Conservation (phyloP, 2,113 vertebrate genomes). For the Lepidothrix coronata region DNA sequence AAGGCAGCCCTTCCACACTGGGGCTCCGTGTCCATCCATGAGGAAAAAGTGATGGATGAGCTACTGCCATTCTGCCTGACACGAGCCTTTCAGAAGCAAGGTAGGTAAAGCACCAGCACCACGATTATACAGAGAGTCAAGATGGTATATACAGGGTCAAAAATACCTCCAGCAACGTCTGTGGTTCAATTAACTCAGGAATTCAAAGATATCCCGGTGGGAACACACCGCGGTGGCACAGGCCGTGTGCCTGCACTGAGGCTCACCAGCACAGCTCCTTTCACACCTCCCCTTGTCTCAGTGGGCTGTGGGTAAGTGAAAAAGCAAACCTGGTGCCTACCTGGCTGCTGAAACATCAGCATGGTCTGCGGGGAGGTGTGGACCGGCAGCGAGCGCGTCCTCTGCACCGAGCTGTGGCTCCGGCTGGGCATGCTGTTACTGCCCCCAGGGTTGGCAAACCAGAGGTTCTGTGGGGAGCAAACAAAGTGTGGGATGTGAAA, state of each 20-base stretch:
- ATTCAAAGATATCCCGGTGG: background rate
- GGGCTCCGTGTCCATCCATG: accelerated
- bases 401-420: slow-evolving; percentile 95
- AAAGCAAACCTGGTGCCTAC: slow-evolving; percentile 63
- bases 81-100: slow-evolving; percentile 19
- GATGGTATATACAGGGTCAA: slow-evolving; percentile 39
- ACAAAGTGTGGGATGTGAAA: background rate
- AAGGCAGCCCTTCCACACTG: background rate
- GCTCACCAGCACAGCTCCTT: background rate
- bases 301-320: accelerated
- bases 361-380: slow-evolving; percentile 93
- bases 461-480: slow-evolving; percentile 83
- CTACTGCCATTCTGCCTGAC: background rate
- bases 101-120: slow-evolving; percentile 30
- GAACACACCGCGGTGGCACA: accelerated
- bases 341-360: slow-evolving; percentile 93
- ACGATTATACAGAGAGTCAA: slow-evolving; percentile 53
- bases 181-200: slow-evolving; percentile 16
- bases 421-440: slow-evolving; percentile 98
- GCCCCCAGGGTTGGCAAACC: slow-evolving; percentile 97
- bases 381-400: slow-evolving; percentile 94
- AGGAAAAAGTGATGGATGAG: background rate
- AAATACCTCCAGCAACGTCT: background rate
- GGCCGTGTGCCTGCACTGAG: background rate
- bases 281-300: background rate